Percentiles rank a stretch among this genome's conserved stretches.
Evolutionary conservation across 2,888 invertebrate species (phyloP).

Genomic region (Cryptocheilus praepositus): DNA sequence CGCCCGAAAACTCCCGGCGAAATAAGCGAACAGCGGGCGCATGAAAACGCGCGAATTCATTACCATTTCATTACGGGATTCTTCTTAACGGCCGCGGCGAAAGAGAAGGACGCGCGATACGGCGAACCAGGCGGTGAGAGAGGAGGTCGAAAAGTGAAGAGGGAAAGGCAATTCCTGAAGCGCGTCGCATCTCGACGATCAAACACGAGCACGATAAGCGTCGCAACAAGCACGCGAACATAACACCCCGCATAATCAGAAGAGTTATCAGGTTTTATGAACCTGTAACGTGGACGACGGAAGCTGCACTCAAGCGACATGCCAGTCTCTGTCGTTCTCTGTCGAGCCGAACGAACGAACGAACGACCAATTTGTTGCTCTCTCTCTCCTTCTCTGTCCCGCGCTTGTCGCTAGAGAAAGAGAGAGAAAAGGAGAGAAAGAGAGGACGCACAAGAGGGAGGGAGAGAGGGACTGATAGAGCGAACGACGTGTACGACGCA

Average conservation of each 20-base stretch:
- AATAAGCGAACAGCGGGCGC: no score
- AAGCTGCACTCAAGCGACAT: conserved; percentile 67
- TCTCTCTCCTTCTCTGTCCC: conserved; percentile 28
- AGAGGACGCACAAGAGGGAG: conserved; percentile 21
- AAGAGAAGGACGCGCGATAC: background rate
- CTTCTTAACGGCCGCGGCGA: no score
- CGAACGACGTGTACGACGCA: conserved; percentile 41
- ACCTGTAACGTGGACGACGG: conserved; percentile 72
- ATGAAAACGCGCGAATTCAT: no score
- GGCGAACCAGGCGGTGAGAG: background rate
- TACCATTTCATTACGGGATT: no score
- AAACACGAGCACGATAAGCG: conserved; percentile 7
- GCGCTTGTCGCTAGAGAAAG: conserved; percentile 12
- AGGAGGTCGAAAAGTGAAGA: background rate
- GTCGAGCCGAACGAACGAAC: conserved; percentile 40
- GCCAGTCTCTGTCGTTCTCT: conserved; percentile 57
- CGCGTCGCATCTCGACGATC: conserved; percentile 6
- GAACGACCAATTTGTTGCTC: conserved; percentile 51
- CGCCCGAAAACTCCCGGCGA: no score
- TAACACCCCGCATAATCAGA: conserved; percentile 59
- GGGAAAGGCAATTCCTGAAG: conserved; percentile 4
- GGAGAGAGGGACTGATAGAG: conserved; percentile 41
- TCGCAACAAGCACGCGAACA: conserved; percentile 12
- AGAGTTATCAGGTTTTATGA: conserved; percentile 72
- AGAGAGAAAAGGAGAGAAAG: conserved; percentile 13